These are phyloP conservation scores for Chitala chitala DNA, from an alignment of 2,113 vertebrate species.

Conservation along the genomic window DNA sequence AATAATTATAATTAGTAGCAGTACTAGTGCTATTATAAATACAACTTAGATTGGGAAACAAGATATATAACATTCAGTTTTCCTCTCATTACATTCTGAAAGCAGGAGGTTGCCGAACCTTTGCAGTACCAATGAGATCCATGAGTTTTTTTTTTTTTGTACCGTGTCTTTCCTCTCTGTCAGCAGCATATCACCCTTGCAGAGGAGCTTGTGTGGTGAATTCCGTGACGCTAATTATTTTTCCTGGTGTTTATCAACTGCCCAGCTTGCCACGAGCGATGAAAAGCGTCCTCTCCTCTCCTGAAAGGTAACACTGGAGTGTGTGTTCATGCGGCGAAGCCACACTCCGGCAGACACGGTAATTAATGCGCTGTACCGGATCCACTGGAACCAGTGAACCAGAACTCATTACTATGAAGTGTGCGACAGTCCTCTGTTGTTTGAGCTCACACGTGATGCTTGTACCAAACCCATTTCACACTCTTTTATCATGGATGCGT, in stretches of 20 bases:
- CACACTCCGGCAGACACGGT: constrained; percentile 43
- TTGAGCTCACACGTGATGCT: constrained; percentile 42
- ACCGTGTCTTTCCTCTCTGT: background rate
- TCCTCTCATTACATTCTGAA: too few relatives aligned
- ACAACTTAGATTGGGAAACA: too few relatives aligned
- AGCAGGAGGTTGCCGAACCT: background rate
- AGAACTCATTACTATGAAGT: constrained; percentile 56
- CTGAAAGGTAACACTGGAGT: constrained; percentile 35
- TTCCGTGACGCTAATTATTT: background rate
- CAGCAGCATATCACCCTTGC: background rate
- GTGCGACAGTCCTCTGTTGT: constrained; percentile 58
- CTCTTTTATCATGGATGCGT: background rate
- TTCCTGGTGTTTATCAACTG: background rate
- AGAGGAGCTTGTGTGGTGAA: background rate
- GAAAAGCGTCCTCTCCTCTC: constrained; percentile 25
- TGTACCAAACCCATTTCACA: constrained; percentile 30
- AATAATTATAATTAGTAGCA: too few relatives aligned
- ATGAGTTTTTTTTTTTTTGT: background rate
- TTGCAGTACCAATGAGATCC: background rate
- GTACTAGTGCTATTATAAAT: too few relatives aligned
- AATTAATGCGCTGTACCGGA: constrained; percentile 57
- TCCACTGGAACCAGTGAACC: constrained; percentile 58
- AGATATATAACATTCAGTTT: too few relatives aligned
- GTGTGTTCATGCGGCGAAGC: constrained; percentile 30
- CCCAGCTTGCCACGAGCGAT: constrained; percentile 23